Percentiles rank a stretch among this genome's conserved stretches.
phyloP scores from a whole-genome alignment of 2,113 vertebrate species.

The Amphiprion ocellaris region DNA sequence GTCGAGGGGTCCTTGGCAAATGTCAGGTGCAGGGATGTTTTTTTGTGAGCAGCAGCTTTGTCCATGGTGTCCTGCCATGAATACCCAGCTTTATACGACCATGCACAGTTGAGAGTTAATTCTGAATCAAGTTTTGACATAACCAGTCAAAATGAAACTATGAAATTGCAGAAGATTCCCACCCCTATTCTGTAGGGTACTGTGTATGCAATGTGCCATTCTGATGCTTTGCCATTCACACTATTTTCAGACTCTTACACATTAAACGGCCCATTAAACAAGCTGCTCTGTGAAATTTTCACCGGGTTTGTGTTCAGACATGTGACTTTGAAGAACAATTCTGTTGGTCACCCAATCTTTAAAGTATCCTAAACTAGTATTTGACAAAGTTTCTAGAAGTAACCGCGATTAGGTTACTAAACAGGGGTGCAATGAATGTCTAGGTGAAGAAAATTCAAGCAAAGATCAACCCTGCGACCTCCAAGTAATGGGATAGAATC shows the following conservation, averaged over 20 bases:
- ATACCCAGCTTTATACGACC: not conserved
- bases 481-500: constrained; percentile 4
- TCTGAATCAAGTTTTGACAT: not conserved
- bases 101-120: not conserved
- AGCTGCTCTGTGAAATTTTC: not conserved
- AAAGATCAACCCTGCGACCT: constrained; percentile 2
- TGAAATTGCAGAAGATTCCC: not conserved
- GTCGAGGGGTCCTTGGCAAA: no score
- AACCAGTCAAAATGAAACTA: not conserved
- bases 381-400: not conserved
- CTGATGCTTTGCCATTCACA: no score
- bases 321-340: no score
- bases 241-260: no score
- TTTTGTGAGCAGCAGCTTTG: not conserved
- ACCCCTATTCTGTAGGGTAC: not conserved
- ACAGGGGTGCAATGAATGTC: not conserved
- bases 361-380: no score
- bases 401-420: not conserved
- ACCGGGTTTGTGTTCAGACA: not conserved
- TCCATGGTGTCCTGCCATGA: not conserved
- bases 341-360: no score
- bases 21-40: no score
- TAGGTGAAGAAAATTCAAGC: not conserved
- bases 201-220: not conserved
- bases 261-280: no score